These are phyloP conservation scores for Siderastrea siderea DNA, from an alignment of 92 coral and sea anemone genomes.

Conservation along the genomic window DNA sequence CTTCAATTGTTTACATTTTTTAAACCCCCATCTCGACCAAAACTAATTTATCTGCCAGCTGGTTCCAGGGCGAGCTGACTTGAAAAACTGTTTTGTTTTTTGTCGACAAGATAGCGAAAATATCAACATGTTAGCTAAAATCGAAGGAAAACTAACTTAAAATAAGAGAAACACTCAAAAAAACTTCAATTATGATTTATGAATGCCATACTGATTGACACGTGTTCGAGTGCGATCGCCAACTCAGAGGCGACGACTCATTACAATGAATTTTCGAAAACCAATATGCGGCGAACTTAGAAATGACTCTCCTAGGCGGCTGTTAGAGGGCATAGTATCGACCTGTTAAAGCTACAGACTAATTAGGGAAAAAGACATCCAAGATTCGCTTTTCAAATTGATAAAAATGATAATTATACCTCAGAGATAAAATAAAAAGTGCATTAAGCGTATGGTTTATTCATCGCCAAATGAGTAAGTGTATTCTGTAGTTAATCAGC, in stretches of 20 bases:
- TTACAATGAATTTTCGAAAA: background rate
- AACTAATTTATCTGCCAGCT: background rate
- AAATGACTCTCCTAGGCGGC: background rate
- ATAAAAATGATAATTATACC: background rate
- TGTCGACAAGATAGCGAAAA: background rate
- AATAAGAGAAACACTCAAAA: background rate
- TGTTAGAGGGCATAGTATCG: background rate
- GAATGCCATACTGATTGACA: background rate
- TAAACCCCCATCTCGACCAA: background rate
- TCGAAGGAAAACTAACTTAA: background rate
- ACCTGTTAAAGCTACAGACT: background rate
- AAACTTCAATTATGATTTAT: background rate
- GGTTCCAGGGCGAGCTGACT: background rate
- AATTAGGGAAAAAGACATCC: background rate
- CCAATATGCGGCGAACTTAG: background rate
- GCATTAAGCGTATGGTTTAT: background rate
- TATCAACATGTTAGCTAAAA: background rate
- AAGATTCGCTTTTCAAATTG: background rate
- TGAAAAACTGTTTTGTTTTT: background rate
- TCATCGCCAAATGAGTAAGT: background rate
- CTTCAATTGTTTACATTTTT: background rate
- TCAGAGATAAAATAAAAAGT: background rate
- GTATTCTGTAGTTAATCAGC: background rate
- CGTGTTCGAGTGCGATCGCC: slow-evolving; percentile 4
- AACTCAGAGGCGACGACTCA: background rate